Conservation (phyloP, 2,113 vertebrate species). For the Cheirogaleus medius region DNA sequence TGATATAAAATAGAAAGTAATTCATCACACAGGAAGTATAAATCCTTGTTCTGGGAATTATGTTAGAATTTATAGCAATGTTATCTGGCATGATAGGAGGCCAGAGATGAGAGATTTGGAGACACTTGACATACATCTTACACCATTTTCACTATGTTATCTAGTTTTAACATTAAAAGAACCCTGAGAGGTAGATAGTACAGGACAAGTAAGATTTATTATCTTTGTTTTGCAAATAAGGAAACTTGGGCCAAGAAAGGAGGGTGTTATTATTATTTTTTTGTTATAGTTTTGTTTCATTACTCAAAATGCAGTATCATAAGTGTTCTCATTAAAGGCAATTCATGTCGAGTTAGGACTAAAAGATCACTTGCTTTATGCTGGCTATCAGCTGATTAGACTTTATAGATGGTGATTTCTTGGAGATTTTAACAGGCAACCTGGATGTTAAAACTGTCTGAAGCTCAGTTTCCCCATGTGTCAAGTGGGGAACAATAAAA, state of each 20-base stretch:
- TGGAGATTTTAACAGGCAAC: neutral
- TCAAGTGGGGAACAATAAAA: neutral
- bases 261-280: neutral
- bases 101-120: neutral
- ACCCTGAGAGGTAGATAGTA: neutral
- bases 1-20: neutral
- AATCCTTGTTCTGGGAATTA: neutral
- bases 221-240: neutral
- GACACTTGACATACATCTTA: neutral
- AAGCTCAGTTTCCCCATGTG: neutral
- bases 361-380: neutral
- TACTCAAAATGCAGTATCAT: neutral
- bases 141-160: neutral
- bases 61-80: neutral
- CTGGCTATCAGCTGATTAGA: neutral
- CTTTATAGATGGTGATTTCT: neutral
- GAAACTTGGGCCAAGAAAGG: neutral
- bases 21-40: neutral
- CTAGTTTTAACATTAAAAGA: neutral
- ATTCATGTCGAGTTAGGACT: neutral
- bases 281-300: neutral
- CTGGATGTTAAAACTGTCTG: neutral
- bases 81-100: neutral
- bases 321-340: neutral
- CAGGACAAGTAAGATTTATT: neutral